Evolutionary conservation across 2,888 invertebrate species (phyloP), one percentile per base, ranked within the genome.

Genomic region (Melikaiella ostensackeni): DNA sequence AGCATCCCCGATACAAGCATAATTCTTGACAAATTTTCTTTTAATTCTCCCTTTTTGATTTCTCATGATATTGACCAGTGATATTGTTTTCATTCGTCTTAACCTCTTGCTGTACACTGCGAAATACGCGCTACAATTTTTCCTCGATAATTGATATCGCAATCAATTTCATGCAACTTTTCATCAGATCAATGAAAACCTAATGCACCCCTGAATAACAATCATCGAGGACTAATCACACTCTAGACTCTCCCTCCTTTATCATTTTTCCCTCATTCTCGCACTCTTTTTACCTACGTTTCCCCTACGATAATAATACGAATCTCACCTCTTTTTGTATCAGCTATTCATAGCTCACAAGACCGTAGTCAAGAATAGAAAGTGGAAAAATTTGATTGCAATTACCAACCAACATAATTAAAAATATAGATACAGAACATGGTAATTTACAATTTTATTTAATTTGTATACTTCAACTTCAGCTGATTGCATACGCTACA

Each of bases 1-100:
- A 84, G 86, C 88, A 88, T 89, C 84, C 85, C 87, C 86, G 84
- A 85, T 84, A 86, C 86, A 86, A 88, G 88, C 86, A 85, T 82
- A 83, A 81, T 86, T 84, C 84, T 81, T 86, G 84, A 83, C 80
- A 81, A 81, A 76, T 75, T 78, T 30, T 70, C 75, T 79, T 77
- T 78, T 78, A 61, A 13, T 16, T 50, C 38, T 8, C 42, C 9
- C 21, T 59, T 75, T 74, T 79, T 77, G 64, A 46, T 74, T 73
- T 77, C 62, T 42, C 57, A 35, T 63, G 21, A 79, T 80, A 78
- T 78, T 82, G 75, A 82, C 80, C 77, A 75, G 78, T 66, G 78
- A 77, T 77, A 78, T 64, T 57, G 66, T 79, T 55, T 78, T 75
- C 24, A 27, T 75, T 73, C 62, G 38, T 64, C 38, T 64, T 61